Evolutionary conservation across 2,888 invertebrate species (phyloP).

Genomic region (Chorisops tibialis): DNA sequence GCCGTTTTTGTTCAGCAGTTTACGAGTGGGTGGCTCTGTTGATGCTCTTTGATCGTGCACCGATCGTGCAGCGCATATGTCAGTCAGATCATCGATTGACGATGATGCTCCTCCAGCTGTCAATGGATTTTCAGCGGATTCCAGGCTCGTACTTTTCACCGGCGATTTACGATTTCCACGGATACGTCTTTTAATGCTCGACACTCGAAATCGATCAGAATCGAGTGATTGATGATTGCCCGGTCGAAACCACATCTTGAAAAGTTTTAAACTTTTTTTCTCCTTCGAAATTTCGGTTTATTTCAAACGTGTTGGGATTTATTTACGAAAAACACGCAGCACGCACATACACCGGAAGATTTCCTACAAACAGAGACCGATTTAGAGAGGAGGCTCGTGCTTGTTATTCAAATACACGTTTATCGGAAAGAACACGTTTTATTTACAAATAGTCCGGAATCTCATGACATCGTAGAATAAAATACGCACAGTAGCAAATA

Average conservation of each 20-base stretch:
- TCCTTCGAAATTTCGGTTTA: no score
- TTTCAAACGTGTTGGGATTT: background rate
- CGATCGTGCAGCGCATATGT: background rate
- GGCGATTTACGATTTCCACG: conserved; percentile 37
- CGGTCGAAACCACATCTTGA: conserved; percentile 37
- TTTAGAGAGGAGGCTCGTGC: no score
- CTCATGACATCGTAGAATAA: no score
- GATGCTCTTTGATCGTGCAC: conserved; percentile 7
- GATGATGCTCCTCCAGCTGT: background rate
- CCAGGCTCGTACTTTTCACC: conserved; percentile 29
- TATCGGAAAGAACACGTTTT: no score
- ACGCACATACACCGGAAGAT: no score
- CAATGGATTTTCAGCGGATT: conserved; percentile 21
- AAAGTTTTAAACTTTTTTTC: no score
- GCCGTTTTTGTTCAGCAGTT: background rate
- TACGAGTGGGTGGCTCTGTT: conserved; percentile 18
- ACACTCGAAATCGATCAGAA: conserved; percentile 36
- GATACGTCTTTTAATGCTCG: conserved; percentile 39
- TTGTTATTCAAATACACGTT: no score
- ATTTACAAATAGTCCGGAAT: no score
- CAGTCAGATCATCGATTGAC: conserved; percentile 14
- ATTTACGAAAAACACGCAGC: background rate
- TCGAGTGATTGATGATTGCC: conserved; percentile 31
- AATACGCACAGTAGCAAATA: no score
- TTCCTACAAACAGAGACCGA: no score